These are phyloP conservation scores for Drosophila mercatorum DNA, from an alignment of 2,888 invertebrate species.

Conservation along the genomic window DNA sequence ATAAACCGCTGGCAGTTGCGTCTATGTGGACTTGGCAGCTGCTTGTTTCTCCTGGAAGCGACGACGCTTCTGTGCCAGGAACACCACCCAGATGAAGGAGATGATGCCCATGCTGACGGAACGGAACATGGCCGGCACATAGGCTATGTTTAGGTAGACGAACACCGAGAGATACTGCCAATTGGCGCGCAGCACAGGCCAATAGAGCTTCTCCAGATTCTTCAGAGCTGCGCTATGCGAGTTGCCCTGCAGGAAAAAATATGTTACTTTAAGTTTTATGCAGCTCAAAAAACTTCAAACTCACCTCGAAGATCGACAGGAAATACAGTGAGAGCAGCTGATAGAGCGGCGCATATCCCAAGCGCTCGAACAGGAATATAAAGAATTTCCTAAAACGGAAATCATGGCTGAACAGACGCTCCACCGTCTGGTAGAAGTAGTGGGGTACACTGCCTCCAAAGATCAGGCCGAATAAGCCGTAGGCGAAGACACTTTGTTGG, in stretches of 20 bases:
- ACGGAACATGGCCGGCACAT: constrained; percentile 91
- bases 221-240: constrained; percentile 88
- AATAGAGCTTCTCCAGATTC: constrained; percentile 88
- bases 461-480: constrained; percentile 90
- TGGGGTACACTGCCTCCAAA: constrained; percentile 93
- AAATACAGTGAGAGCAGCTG: constrained; percentile 91
- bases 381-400: constrained; percentile 86
- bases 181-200: constrained; percentile 89
- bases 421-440: constrained; percentile 89
- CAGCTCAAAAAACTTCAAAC: neutral
- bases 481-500: constrained; percentile 89
- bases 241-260: constrained; percentile 86
- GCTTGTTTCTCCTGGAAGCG: constrained; percentile 82
- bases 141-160: constrained; percentile 90
- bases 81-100: constrained; percentile 92
- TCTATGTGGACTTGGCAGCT: constrained; percentile 53
- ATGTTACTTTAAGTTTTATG: neutral
- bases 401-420: constrained; percentile 87
- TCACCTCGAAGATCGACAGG: constrained; percentile 89
- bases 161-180: constrained; percentile 91
- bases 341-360: constrained; percentile 89
- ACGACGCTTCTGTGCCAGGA: constrained; percentile 89
- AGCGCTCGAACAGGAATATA: constrained; percentile 89
- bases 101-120: constrained; percentile 91
- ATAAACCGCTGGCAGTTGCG: constrained; percentile 22